phyloP scores from a whole-genome alignment of 2,113 vertebrate genomes.

The Lathamus discolor region DNA sequence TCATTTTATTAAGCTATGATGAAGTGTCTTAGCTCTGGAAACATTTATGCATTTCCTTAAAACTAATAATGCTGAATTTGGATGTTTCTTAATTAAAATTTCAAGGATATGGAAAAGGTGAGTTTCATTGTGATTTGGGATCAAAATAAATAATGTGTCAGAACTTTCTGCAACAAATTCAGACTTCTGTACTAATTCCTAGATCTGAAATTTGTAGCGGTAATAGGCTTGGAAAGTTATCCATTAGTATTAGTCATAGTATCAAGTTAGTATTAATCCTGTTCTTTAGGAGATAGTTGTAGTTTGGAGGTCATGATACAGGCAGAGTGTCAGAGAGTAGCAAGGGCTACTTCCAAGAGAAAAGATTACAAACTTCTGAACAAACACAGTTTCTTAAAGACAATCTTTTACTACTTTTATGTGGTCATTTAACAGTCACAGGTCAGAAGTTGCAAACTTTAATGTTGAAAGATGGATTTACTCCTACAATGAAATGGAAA shows the following conservation, averaged over 20 bases:
- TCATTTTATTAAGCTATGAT: background rate
- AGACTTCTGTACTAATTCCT: background rate
- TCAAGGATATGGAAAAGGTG: background rate
- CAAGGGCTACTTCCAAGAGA: background rate
- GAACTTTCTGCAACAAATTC: background rate
- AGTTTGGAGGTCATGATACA: background rate
- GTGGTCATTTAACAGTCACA: background rate
- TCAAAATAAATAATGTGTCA: background rate
- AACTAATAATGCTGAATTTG: background rate
- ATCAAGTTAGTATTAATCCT: background rate
- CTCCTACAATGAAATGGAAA: background rate
- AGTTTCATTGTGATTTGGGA: background rate
- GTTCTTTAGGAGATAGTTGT: background rate
- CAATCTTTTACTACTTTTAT: background rate
- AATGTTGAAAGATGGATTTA: background rate
- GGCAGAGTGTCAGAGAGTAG: background rate
- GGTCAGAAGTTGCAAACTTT: background rate
- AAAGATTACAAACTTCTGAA: background rate
- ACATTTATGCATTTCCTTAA: background rate
- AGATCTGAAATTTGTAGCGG: background rate
- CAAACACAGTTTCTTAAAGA: background rate
- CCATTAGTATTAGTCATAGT: background rate
- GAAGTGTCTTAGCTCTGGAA: background rate
- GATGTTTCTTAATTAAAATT: background rate
- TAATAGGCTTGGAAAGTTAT: background rate